Evolutionary conservation across 2,888 invertebrate genomes (phyloP).

Genomic region (Smittia aterrima): DNA sequence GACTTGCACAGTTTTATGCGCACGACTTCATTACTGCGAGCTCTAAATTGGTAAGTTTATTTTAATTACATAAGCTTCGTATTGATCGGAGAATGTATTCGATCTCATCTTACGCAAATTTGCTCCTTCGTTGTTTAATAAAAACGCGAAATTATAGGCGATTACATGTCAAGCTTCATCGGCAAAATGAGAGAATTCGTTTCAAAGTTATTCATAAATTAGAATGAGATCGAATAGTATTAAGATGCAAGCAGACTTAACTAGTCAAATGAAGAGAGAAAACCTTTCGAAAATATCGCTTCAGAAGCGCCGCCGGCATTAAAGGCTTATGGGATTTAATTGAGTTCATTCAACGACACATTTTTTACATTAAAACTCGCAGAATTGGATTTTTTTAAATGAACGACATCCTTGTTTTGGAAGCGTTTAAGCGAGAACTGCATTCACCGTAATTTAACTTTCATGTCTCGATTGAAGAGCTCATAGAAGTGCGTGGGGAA

Average conservation of each 20-base stretch:
- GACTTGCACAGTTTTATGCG: too few species aligned
- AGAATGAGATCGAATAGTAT: neutral
- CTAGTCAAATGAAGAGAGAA: neutral
- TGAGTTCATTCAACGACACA: neutral
- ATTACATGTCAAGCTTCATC: neutral
- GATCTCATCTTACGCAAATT: neutral
- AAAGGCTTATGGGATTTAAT: neutral
- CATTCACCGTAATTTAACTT: neutral
- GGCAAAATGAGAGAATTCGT: neutral
- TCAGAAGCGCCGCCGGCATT: neutral
- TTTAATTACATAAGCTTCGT: too few species aligned
- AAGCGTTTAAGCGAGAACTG: neutral
- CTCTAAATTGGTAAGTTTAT: slow-evolving; percentile 1
- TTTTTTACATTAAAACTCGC: neutral
- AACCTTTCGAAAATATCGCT: neutral
- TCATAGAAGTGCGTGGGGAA: neutral
- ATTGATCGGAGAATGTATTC: too few species aligned
- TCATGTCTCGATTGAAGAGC: neutral
- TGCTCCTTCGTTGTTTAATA: neutral
- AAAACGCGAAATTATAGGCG: neutral
- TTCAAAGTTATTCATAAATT: neutral
- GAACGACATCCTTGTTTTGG: neutral
- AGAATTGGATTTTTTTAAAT: neutral
- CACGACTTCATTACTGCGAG: neutral
- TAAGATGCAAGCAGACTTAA: neutral